Conservation (phyloP, 2,888 invertebrate species). For the Athalia cordata region DNA sequence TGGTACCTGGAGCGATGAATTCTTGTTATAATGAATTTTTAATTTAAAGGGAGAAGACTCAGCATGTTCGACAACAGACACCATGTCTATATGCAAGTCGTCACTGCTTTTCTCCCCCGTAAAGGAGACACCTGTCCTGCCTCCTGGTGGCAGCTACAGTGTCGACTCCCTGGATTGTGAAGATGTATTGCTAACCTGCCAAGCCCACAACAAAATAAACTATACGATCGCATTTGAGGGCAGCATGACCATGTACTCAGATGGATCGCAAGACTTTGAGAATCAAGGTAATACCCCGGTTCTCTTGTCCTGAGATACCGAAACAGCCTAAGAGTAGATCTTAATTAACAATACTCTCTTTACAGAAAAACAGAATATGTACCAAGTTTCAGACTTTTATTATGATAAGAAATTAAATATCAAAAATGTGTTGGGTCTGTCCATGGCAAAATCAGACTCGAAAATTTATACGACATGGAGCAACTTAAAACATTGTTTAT, state of each 20-base stretch:
- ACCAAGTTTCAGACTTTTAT: slow-evolving; percentile 65
- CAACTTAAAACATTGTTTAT: slow-evolving; percentile 84
- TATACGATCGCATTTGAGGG: slow-evolving; percentile 97
- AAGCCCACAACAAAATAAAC: slow-evolving; percentile 92
- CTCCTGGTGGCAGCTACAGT: slow-evolving; percentile 85
- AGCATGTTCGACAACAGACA: slow-evolving; percentile 81
- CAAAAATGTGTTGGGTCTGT: slow-evolving; percentile 77
- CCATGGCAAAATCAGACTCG: slow-evolving; percentile 92
- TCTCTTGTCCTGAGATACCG: neutral
- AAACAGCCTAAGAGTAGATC: neutral
- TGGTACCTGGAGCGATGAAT: slow-evolving; percentile 36
- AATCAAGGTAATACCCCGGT: slow-evolving; percentile 60
- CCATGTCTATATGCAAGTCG: slow-evolving; percentile 94
- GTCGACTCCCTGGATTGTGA: slow-evolving; percentile 95
- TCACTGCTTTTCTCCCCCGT: slow-evolving; percentile 93
- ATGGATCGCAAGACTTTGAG: slow-evolving; percentile 76
- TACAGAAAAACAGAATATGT: slow-evolving; percentile 69
- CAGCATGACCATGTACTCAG: slow-evolving; percentile 88
- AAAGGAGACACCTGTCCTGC: slow-evolving; percentile 83
- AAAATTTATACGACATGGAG: slow-evolving; percentile 91
- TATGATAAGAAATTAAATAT: slow-evolving; percentile 64
- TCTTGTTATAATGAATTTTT: slow-evolving; percentile 28
- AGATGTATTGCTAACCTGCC: slow-evolving; percentile 92
- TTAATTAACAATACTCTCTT: slow-evolving; percentile 40
- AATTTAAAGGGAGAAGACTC: slow-evolving; percentile 82